Percentiles rank a stretch among this genome's conserved stretches.
Conservation (phyloP, 2,888 invertebrate species). For the Eledone cirrhosa region DNA sequence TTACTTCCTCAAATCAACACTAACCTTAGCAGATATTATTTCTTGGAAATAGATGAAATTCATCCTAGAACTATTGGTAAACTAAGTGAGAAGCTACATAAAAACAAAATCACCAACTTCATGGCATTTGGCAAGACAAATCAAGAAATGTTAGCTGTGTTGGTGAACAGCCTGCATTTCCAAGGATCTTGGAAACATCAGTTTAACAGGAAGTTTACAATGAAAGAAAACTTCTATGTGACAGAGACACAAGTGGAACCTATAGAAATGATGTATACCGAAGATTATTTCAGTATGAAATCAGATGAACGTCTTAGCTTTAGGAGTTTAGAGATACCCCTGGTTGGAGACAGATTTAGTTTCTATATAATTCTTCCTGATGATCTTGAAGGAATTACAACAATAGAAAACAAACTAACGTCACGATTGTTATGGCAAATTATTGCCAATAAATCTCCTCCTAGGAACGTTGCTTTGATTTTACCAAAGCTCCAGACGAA, state of each 20-base stretch:
- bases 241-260: not conserved
- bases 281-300: not conserved
- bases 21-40: no score
- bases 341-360: not conserved
- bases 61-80: no score
- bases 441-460: not conserved
- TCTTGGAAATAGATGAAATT: no score
- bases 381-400: conserved; percentile 15
- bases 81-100: no score
- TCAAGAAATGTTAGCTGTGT: not conserved
- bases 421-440: not conserved
- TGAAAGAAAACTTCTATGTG: not conserved
- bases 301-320: not conserved
- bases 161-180: conserved; percentile 2
- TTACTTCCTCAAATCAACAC: no score
- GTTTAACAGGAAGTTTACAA: not conserved
- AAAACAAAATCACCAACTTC: no score
- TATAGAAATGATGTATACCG: not conserved
- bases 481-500: not conserved
- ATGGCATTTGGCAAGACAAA: no score
- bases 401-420: not conserved
- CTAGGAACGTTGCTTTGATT: not conserved
- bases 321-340: not conserved
- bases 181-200: conserved; percentile 1
- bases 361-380: conserved; percentile 8